Evolutionary conservation across 2,113 vertebrate genomes (phyloP).

Genomic region (Heloderma charlesbogerti): DNA sequence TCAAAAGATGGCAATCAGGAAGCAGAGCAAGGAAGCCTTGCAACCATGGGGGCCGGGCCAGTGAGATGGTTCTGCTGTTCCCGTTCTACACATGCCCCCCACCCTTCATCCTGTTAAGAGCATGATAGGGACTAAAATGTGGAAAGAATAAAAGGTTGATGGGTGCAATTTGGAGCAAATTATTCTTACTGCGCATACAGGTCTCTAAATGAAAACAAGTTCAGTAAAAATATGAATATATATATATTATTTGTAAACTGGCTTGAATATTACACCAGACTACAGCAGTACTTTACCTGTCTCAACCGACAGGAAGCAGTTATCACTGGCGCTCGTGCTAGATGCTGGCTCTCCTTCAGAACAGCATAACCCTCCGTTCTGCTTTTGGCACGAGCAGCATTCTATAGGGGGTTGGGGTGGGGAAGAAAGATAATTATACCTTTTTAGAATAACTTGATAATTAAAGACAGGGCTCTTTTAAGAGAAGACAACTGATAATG

Average conservation of each 20-base stretch:
- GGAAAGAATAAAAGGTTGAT: neutral
- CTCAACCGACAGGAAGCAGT: constrained; percentile 67
- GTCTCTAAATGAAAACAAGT: neutral
- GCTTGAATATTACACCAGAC: neutral
- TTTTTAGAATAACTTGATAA: constrained; percentile 4
- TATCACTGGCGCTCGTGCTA: constrained; percentile 57
- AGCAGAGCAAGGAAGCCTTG: neutral
- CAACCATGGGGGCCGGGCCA: neutral
- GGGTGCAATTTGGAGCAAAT: too few species aligned
- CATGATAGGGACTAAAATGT: neutral
- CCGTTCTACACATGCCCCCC: neutral
- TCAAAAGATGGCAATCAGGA: neutral
- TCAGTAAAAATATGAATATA: neutral
- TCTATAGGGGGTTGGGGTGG: constrained; percentile 68
- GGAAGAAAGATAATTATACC: neutral
- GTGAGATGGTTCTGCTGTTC: too few species aligned
- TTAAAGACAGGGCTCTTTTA: neutral
- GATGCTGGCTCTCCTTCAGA: constrained; percentile 71
- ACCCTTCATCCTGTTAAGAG: neutral
- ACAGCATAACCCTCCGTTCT: constrained; percentile 74
- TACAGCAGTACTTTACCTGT: constrained; percentile 76
- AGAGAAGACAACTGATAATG: neutral
- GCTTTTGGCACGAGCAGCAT: constrained; percentile 83
- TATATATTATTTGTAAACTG: neutral
- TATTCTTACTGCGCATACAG: neutral